Evolutionary conservation across 2,888 invertebrate species (phyloP), one percentile per base, ranked within the genome.

Genomic region (Anoncus sp.): DNA sequence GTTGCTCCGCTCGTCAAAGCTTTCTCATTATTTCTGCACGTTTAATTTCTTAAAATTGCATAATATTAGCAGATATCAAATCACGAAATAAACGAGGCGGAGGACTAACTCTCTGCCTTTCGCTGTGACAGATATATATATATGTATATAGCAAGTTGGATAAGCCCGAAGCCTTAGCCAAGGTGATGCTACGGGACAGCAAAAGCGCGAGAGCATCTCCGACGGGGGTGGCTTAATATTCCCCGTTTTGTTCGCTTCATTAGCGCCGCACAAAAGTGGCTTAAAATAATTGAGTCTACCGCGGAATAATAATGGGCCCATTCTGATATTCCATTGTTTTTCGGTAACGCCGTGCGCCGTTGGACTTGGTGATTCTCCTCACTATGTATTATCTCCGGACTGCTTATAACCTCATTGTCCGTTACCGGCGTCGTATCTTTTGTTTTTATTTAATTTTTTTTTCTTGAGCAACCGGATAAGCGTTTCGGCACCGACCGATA

Each of bases 221-320:
- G 55, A 7, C 7, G 63, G 20, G 51, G 40, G 53, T 72, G 83
- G 82, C 86, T 87, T 86, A 86, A 87, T 89, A 87, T 88, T 86
- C 85, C 78, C 31, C 55, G 82, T 84, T 88, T 89, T 88, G 86
- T 87, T 84, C 85, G 85, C 81, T 87, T 90, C 90, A 90, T 90
- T 90, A 90, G 89, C 84, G 87, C 73, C 75, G 84, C 85, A 89
- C 88, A 90, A 90, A 89, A 89, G 89, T 90, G 84, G 87, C 87
- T 88, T 88, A 86, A 87, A 87, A 89, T 89, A 90, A 90, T 89
- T 88, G 85, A 88, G 89, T 89, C 89, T 87, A 84, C 85, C 82
- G 83, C 79, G 85, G n/a, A 72, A 85, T 82, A 81, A 89, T 89
- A 87, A 87, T 86, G 77, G 87, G 55, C 78, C 86, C 81, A 88